Conservation (phyloP, 2,797 vertebrate genomes). For the Oreochromis grahami region DNA sequence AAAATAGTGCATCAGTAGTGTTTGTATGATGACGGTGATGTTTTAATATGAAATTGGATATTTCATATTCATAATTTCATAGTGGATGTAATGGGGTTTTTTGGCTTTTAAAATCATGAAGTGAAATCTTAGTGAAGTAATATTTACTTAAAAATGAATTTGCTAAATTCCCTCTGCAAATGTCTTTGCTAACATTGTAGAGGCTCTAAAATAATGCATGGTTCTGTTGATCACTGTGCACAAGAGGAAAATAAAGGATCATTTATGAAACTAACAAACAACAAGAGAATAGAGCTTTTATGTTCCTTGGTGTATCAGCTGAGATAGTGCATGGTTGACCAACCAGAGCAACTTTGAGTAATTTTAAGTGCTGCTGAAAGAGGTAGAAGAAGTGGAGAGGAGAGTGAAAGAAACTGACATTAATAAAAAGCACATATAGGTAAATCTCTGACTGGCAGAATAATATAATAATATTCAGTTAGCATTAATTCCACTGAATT, state of each 20-base stretch:
- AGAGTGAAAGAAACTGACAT: not conserved
- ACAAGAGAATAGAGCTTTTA: not conserved
- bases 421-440: not conserved
- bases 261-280: not conserved
- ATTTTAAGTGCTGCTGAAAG: not conserved
- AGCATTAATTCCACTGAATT: not conserved
- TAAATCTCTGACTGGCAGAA: not conserved
- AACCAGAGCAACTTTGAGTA: not conserved
- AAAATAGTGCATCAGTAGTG: not conserved
- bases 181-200: not conserved
- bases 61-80: not conserved
- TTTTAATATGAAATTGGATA: not conserved
- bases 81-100: not conserved
- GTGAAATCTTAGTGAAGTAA: not conserved
- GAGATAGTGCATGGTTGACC: not conserved
- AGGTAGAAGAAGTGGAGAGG: not conserved
- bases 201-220: not conserved
- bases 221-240: not conserved
- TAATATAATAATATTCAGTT: not conserved
- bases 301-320: not conserved
- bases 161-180: not conserved
- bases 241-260: not conserved
- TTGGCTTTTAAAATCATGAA: not conserved
- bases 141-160: not conserved
- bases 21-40: accelerated